Base-by-base conservation (phyloP, 2,797 vertebrate genomes). In the Cirrhinus molitorella region DNA sequence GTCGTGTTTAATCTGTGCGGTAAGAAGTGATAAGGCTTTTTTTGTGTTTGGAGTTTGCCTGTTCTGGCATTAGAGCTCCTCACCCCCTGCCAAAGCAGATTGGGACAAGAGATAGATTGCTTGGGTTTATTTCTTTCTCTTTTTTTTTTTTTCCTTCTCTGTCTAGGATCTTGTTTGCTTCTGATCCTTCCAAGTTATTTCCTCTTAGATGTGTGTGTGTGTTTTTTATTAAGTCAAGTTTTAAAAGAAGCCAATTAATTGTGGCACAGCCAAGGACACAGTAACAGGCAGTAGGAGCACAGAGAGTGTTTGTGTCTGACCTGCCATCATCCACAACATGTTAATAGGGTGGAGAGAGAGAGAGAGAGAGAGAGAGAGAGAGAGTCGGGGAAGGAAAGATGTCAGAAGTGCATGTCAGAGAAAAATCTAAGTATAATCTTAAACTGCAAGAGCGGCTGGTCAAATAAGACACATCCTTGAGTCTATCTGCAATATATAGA, bases 81-180 rank as follows among this genome's bases (percentile, higher is more conserved):
- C 90, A 90, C 85, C 88, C 91, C 88, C 89, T 89, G 91, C 87
- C 89, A 89, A 90, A 89, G 91, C 90, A 93, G 93, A 94, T 93
- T 90, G 92, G 89, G 86, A 90, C 84, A 85, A 87, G 76, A 91
- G 92, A 94, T 94, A 92, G 83, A 86, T 83, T 72, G 87, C 47
- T 90, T 75, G 88, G 89, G 45, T 85, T 86, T 77, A 71, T 49
- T 81, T 84, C 23, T 83, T 90, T 90, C 88, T 89, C 83, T 83
- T 55, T 71, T 78, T 71, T 25, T 72, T 55, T 71, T 23, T 28
- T 45, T 31, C 49, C 61, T 13, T 16, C 40, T 31, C 25, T 10
- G 57, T 83, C 61, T 75, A 88, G 88, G 87, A 88, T 92, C 91
- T 89, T 86, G 90, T 90, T 90, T 88, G 85, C 77, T 84, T 89